Base-by-base conservation (phyloP, 1,140 invertebrate species). In the Ectropis grisescens region DNA sequence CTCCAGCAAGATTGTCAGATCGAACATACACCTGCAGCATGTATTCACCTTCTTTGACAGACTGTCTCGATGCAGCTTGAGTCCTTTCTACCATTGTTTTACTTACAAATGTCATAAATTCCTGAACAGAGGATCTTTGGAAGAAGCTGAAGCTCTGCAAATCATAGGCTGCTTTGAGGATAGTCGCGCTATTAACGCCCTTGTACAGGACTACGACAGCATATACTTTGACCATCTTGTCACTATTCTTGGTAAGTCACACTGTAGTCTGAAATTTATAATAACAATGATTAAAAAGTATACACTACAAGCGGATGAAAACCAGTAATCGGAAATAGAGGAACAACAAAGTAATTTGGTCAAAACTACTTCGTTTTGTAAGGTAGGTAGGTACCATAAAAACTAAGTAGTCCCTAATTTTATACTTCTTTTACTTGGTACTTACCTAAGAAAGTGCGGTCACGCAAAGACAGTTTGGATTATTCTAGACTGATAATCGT, bases 1-100 rank as follows among this genome's bases (percentile, higher is more conserved):
- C 95, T 9, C 93, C 96, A 30, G 93, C 89, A 30, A 99, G 82
- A 69, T 92, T 93, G 70, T 99, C 97, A 11, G 87, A 86, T 61
- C 96, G 85, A 0, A 98, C 94, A 84, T 96, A 99, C 0, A 97
- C 95, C 84, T 99, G 97, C 66, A 97, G 96, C 86, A 98, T 92
- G 64, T 99, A 99, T 56, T 98, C 96, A 80, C 90, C 90, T 86
- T 95, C 91, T 76, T 95, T 95, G 0, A 95, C 91, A 10, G 94
- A 96, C 68, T 96, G 91, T 47, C 96, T 87, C 2, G 91, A 87
- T 13, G 91, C 89, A 19, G 87, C 81, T 49, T 90, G 89, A 29
- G 95, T 97, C 62, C 97, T 88, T 83, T 98, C 97, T 1, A 96
- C 94, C 50, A 99, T 90, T 13, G 98, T 96, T 85, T 96, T 96